Base-by-base conservation (phyloP, 2,888 invertebrate species). In the Erpobdella octoculata region DNA sequence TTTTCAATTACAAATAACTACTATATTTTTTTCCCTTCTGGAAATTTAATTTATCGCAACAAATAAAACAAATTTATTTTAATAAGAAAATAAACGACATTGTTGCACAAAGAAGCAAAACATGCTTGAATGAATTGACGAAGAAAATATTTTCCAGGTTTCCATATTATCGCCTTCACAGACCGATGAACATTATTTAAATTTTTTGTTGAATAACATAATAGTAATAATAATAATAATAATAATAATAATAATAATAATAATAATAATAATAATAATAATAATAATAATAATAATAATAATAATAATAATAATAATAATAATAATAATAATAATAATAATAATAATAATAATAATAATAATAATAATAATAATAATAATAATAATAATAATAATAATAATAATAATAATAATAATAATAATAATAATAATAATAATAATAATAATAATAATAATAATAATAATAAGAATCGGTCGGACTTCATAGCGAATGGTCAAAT, bases 341-440 rank as follows among this genome's bases (percentile, higher is more conserved):
- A 25, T 58, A 58, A 25, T 58, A 58, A 25, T 58, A 58, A 25
- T 58, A 58, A 25, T 58, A 58, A 25, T 58, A 58, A 25, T 58
- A 58, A 25, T 58, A 58, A 25, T 25, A 58, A 25, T 58, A 58
- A 25, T 58, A 58, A 25, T 58, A 58, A 25, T 58, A 58, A 25
- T 58, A 58, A 25, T 21, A 58, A 25, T 58, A 58, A 25, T 25
- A 58, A 25, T 58, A 58, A 25, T 21, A 58, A 25, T 58, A 58
- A 25, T 58, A 58, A 25, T 58, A 58, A 15, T 58, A 58, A 25
- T 58, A 58, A 25, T 58, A 58, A 25, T 58, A 58, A 21, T 58
- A 58, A 25, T 58, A 58, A 25, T 58, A 58, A 58, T 58, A 61
- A 28, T 61, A 28, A 5, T 61, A 31, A 8, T 64, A 35, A 64